Evolutionary conservation across 2,888 invertebrate species (phyloP), one percentile per base, ranked within the genome.

Genomic region (Nipponacmea schrenckii): DNA sequence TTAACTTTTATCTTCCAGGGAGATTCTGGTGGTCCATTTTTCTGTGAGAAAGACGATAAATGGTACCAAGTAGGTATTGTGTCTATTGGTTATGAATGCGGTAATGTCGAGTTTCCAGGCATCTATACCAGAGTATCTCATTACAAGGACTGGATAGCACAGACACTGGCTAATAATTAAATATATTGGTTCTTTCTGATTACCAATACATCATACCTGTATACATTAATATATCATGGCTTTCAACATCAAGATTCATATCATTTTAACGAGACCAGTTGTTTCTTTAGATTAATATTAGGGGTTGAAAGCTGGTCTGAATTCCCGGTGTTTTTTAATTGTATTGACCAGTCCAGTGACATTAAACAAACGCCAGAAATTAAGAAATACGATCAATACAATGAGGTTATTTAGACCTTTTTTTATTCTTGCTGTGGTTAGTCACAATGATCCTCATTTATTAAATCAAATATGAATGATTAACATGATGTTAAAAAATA

Each of bases 61-160:
- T 83, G 83, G 84, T 75, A 74, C 20, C 83, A 82, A 67, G 79
- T 80, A 17, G 85, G 85, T 12, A 78, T 84, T 24, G 83, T 83
- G 2, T 85, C 85, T 1, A 71, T 82, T 74, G 84, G 84, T 15
- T 79, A 79, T 67, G 75, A 75, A 17, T 85, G 85, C 69, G 85
- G 81, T 15, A 74, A 79, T 64, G 62, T 72, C 8, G 76, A 77
- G 12, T 84, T 75, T 67, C 85, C 84, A 17, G 84, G 83, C 0
- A 78, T 85, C 62, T 85, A 85, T 72, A 82, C 83, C 39, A 79
- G 77, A 27, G 80, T 85, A 20, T 73, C 80, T 66, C 74, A 77
- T 69, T 84, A 78, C 74, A 74, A 74, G 26, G 74, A 79, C 70
- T 85, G 84, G 84, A 82, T 85, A 27, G 69, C 75, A n/a, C 69